Conservation (phyloP, 2,113 vertebrate genomes). For the Aegypius monachus region DNA sequence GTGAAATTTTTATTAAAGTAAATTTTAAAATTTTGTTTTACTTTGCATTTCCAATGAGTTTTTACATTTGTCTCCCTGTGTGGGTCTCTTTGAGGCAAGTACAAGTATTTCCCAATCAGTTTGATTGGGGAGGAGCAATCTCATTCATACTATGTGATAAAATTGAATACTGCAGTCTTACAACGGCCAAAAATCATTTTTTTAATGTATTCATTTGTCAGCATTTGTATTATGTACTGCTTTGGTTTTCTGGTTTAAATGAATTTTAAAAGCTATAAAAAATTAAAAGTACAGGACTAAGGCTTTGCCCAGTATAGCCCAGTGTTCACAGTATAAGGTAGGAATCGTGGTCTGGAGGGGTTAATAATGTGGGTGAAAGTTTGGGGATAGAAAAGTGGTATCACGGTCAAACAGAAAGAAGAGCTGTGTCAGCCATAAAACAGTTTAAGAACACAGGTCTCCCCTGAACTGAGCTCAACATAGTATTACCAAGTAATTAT, state of each 20-base stretch:
- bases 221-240: not conserved
- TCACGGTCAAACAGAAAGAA: not conserved
- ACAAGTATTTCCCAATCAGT: not conserved
- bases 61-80: not conserved
- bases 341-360: not conserved
- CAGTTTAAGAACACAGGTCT: not conserved
- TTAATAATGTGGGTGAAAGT: not conserved
- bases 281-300: not conserved
- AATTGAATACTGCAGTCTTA: not conserved
- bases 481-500: not conserved
- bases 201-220: not conserved
- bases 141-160: not conserved
- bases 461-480: not conserved
- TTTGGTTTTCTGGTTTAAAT: not conserved
- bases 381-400: not conserved
- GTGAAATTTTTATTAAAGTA: not conserved
- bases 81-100: not conserved
- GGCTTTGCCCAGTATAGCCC: not conserved
- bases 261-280: not conserved
- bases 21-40: not conserved
- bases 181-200: not conserved
- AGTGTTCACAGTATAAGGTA: not conserved
- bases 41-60: not conserved
- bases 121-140: not conserved
- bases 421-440: not conserved